phyloP scores from a whole-genome alignment of 2,888 invertebrate species.

The Hyalella azteca region DNA sequence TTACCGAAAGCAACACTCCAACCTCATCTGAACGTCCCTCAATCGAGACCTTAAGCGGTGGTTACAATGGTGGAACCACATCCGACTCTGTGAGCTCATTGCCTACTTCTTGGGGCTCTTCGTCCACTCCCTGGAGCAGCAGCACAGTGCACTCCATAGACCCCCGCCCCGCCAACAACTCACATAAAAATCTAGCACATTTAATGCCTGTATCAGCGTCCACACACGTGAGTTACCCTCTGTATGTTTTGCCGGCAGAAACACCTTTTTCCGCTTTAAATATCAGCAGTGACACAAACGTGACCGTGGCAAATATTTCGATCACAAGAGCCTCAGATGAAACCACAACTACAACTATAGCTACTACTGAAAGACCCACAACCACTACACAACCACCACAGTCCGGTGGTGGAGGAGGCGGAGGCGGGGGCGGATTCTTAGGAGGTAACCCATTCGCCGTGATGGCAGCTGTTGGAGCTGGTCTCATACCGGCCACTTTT shows the following conservation, averaged over 20 bases:
- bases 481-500: constrained; percentile 52
- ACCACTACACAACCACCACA: constrained; percentile 40
- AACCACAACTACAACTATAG: constrained; percentile 8
- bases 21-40: background rate
- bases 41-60: background rate
- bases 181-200: constrained; percentile 13
- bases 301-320: background rate
- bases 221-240: constrained; percentile 44
- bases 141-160: constrained; percentile 10
- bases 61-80: too few species aligned
- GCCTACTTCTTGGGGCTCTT: background rate
- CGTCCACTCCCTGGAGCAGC: constrained; percentile 12
- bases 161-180: constrained; percentile 23
- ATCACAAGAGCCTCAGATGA: background rate
- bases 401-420: constrained; percentile 19
- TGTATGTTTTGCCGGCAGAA: constrained; percentile 37
- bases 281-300: background rate
- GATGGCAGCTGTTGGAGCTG: constrained; percentile 57
- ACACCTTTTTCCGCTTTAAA: background rate
- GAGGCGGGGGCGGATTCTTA: constrained; percentile 37
- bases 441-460: constrained; percentile 51
- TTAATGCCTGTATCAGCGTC: constrained; percentile 13
- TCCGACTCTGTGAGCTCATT: background rate
- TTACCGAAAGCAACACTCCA: constrained; percentile 39
- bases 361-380: constrained; percentile 33